Evolutionary conservation across 2,797 vertebrate species (phyloP), one percentile per base, ranked within the genome.

Genomic region (Xenopus petersii): DNA sequence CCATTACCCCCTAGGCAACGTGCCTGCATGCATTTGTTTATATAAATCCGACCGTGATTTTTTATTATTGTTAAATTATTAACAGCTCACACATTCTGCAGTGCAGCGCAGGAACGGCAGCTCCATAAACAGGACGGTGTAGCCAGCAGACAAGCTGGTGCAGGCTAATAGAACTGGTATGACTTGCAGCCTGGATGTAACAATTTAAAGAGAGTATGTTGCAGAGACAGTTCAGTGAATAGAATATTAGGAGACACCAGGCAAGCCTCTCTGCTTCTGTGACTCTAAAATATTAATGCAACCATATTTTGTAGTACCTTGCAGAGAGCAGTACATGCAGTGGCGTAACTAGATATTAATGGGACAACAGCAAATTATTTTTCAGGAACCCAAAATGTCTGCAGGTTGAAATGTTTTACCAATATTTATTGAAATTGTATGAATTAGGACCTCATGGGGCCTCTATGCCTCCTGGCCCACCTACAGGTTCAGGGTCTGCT

Each of bases 1-100:
- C 24, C 16, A 55, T 17, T 26, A 17, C 55, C 54, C 54, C n/a
- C 42, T 26, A 70, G 21, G 58, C 46, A 67, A 54, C 24, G 36
- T 42, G n/a, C 2, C 55, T 61, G 26, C 24, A 73, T 58, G 55
- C 36, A 66, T 74, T 67, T 61, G 55, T 60, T 74, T 67, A 30
- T 42, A 67, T 49, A 67, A 74, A 74, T 12, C 10, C 26, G 12
- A 17, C 56, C 36, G 48, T 67, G 42, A 61, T 36, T 67, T 74
- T 63, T 70, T 70, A 60, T 60, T 70, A 60, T 60, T 24, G 5
- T 70, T 70, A 24, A 58, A 70, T 70, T 75, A 70, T 69, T 64
- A 70, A 70, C 10, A 11, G 33, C 10, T 30, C 56, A 47, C 15
- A 33, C 64, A 69, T 64, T 70, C 74, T 48, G 48, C 66, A 75